Evolutionary conservation across 64 coral and sea anemone genomes (phyloP).

Genomic region (Actinia tenebrosa): DNA sequence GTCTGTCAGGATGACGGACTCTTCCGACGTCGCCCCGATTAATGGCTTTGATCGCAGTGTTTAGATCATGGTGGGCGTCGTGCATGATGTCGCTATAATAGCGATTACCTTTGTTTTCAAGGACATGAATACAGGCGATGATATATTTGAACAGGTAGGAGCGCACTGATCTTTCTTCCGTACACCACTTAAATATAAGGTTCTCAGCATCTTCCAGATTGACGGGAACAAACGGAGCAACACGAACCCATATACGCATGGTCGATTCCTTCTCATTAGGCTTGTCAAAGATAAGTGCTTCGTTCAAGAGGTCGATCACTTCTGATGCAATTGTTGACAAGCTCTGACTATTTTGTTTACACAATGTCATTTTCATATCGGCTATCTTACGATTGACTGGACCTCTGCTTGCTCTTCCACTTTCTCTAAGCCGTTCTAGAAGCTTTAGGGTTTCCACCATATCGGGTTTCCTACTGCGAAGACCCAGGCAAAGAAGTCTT

Average conservation of each 20-base stretch:
- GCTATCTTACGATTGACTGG: constrained; percentile 57
- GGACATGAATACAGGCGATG: constrained; percentile 41
- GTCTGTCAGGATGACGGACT: constrained; percentile 63
- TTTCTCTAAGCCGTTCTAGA: not conserved
- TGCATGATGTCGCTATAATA: constrained; percentile 20
- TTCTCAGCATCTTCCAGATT: constrained; percentile 25
- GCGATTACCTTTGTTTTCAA: constrained; percentile 3
- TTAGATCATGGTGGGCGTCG: constrained; percentile 41
- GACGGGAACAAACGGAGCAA: constrained; percentile 49
- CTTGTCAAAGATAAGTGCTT: constrained; percentile 19
- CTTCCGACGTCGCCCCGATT: constrained; percentile 54
- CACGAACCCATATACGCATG: constrained; percentile 54
- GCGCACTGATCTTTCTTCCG: constrained; percentile 20
- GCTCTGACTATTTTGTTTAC: not conserved
- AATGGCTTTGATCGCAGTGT: constrained; percentile 32
- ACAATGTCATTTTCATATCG: constrained; percentile 27
- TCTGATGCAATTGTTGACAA: not conserved
- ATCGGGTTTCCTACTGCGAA: not conserved
- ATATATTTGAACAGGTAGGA: constrained; percentile 62
- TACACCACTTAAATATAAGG: constrained; percentile 35
- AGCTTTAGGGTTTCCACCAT: not conserved
- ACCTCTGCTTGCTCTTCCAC: constrained; percentile 23
- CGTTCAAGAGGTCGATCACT: constrained; percentile 25
- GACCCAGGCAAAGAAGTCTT: constrained; percentile 20
- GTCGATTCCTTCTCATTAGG: constrained; percentile 31